Evolutionary conservation across 2,113 vertebrate genomes (phyloP).

Genomic region (Noctilio leporinus): DNA sequence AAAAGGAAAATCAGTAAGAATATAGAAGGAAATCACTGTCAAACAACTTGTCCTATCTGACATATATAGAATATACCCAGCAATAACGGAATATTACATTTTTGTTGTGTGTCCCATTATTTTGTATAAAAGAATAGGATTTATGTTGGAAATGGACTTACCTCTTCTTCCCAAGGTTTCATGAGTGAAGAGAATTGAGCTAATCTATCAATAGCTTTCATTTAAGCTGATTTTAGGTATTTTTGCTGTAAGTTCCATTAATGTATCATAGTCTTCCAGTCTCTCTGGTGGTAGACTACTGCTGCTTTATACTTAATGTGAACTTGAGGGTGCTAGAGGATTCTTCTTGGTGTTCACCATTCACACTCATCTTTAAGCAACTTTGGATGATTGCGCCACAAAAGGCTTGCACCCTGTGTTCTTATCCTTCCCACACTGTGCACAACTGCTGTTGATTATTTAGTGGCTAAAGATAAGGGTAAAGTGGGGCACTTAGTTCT

Average conservation of each 20-base stretch:
- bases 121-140: not conserved
- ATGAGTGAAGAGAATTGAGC: not conserved
- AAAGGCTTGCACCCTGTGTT: not conserved
- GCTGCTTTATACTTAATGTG: not conserved
- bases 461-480: not conserved
- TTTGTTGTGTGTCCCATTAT: not conserved
- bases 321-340: not conserved
- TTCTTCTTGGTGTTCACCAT: not conserved
- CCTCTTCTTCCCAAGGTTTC: not conserved
- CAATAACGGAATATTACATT: not conserved
- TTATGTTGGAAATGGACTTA: not conserved
- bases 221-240: not conserved
- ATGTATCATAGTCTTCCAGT: not conserved
- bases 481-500: not conserved
- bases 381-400: not conserved
- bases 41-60: not conserved
- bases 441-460: not conserved
- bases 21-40: not conserved
- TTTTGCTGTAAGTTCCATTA: not conserved
- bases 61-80: not conserved
- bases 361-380: not conserved
- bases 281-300: not conserved
- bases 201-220: not conserved
- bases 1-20: not conserved
- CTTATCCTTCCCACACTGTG: rapidly evolving